These are phyloP conservation scores for Antennarius maculatus DNA, from an alignment of 2,797 vertebrate species.

Conservation along the genomic window DNA sequence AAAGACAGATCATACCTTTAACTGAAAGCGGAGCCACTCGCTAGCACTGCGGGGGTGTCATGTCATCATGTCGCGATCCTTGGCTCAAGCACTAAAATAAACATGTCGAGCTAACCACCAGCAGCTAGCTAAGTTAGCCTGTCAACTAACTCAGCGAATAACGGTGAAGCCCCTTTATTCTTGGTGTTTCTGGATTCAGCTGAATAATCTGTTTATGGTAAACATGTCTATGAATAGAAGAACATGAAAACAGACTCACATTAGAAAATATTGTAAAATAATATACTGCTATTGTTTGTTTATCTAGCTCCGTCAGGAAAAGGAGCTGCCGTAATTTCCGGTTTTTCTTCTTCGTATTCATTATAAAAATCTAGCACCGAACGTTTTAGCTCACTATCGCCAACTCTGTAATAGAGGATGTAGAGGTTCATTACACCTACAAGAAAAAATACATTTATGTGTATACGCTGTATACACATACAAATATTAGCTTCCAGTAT, in stretches of 20 bases:
- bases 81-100: conserved; percentile 60
- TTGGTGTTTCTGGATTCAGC: background rate
- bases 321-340: conserved; percentile 59
- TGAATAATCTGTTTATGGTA: background rate
- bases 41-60: conserved; percentile 50
- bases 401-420: background rate
- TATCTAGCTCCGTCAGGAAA: conserved; percentile 65
- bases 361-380: rapidly evolving
- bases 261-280: conserved; percentile 9
- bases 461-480: too few relatives aligned
- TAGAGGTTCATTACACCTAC: background rate
- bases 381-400: conserved; percentile 22
- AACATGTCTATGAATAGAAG: conserved; percentile 15
- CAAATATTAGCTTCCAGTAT: too few relatives aligned
- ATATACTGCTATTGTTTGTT: conserved; percentile 76
- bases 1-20: conserved; percentile 48
- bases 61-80: conserved; percentile 77
- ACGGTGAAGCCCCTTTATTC: background rate
- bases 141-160: conserved; percentile 14
- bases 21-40: conserved; percentile 28
- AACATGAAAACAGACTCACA: rapidly evolving
- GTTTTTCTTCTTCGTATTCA: conserved; percentile 21
- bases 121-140: conserved; percentile 16
- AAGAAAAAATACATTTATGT: background rate
- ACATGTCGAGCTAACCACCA: conserved; percentile 68